Conservation (phyloP, 2,888 invertebrate species). For the Ephialtes manifestator region DNA sequence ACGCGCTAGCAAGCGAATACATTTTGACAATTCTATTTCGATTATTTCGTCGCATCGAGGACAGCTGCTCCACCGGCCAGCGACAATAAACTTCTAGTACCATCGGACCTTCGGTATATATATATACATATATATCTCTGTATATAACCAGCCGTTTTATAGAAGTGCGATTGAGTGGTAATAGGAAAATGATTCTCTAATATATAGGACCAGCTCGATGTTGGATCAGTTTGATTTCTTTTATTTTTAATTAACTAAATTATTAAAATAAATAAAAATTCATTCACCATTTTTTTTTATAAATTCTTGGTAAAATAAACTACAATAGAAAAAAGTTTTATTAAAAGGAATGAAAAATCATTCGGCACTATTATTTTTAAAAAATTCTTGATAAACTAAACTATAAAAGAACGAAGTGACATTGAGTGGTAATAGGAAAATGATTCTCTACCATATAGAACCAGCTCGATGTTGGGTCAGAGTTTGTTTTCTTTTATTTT, state of each 20-base stretch:
- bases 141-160: conserved; percentile 25
- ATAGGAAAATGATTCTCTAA: conserved; percentile 42
- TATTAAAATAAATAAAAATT: not conserved
- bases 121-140: conserved; percentile 22
- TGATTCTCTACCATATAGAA: too few relatives aligned
- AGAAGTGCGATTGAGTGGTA: conserved; percentile 45
- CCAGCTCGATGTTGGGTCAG: too few relatives aligned
- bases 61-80: conserved; percentile 67
- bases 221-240: conserved; percentile 11
- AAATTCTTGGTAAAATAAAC: not conserved
- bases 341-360: too few relatives aligned
- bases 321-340: too few relatives aligned
- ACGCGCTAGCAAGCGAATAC: conserved; percentile 84
- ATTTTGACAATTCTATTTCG: conserved; percentile 86
- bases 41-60: conserved; percentile 81
- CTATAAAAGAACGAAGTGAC: too few relatives aligned
- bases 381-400: too few relatives aligned
- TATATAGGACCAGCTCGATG: conserved; percentile 40
- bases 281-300: not conserved
- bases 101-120: conserved; percentile 44
- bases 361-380: too few relatives aligned
- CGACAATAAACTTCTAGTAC: conserved; percentile 58
- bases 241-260: conserved; percentile 3
- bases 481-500: too few relatives aligned
- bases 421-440: too few relatives aligned